Percentiles rank a stretch among this genome's conserved stretches.
Evolutionary conservation across 1,140 invertebrate species (phyloP).

Genomic region (Bombus terrestris): DNA sequence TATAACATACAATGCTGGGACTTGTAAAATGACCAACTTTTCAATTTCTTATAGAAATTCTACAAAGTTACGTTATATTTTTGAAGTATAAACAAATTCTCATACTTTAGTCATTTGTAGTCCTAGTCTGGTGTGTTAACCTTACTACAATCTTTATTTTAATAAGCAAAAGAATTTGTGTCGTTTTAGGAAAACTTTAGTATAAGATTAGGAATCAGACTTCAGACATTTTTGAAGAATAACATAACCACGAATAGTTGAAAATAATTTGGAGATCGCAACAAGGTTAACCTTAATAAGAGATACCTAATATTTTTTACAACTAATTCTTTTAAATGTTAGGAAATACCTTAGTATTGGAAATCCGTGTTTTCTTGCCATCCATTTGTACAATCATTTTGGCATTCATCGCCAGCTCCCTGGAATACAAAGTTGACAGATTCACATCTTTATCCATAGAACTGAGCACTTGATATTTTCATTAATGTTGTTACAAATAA

Average conservation of each 20-base stretch:
- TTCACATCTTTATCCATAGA: constrained; percentile 43
- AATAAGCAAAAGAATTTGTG: not conserved
- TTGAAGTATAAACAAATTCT: not conserved
- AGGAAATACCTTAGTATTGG: constrained; percentile 88
- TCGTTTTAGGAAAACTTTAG: not conserved
- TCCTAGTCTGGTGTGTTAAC: not conserved
- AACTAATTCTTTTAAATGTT: not conserved
- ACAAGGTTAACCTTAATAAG: constrained; percentile 8
- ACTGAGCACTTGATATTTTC: not conserved
- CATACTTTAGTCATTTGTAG: not conserved
- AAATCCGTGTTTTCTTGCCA: constrained; percentile 92
- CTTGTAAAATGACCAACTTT: not conserved
- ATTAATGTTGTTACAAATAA: not conserved
- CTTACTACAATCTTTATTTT: not conserved
- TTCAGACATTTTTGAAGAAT: not conserved
- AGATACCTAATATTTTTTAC: too few relatives aligned
- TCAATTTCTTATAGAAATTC: not conserved
- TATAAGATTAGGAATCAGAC: not conserved
- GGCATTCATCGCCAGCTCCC: constrained; percentile 92
- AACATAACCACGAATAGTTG: not conserved
- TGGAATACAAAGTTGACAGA: constrained; percentile 82
- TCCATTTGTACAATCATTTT: constrained; percentile 94
- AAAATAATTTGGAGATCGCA: not conserved
- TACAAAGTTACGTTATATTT: not conserved
- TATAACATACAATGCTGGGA: not conserved